Conservation (phyloP, 92 coral and sea anemone species). For the Phymanthus crucifer region DNA sequence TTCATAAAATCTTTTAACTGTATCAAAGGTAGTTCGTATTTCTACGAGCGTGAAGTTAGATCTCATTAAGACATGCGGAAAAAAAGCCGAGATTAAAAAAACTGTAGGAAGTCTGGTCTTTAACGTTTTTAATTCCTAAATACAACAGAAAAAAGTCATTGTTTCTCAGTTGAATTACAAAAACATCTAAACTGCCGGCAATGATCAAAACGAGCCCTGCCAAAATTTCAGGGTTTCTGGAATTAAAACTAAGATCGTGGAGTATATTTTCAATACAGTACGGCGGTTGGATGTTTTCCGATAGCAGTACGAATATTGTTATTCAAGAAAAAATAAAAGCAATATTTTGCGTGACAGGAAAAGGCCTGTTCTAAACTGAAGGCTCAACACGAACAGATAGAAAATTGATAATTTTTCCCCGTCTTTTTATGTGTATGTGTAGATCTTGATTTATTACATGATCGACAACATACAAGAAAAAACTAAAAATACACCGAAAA, state of each 20-base stretch:
- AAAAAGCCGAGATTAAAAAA: no score
- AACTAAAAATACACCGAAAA: background rate
- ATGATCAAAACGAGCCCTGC: no score
- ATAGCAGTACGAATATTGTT: background rate
- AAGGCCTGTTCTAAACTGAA: background rate
- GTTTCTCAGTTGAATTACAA: no score
- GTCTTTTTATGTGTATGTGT: background rate
- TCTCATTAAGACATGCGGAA: no score
- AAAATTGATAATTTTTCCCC: background rate
- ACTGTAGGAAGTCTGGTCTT: no score
- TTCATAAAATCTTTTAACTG: no score
- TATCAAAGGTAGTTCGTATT: no score
- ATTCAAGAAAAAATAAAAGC: background rate
- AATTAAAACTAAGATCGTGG: background rate
- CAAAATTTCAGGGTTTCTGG: background rate
- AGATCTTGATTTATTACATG: background rate
- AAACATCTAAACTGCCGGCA: no score
- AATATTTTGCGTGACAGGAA: background rate
- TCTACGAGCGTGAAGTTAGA: no score
- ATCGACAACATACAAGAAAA: background rate
- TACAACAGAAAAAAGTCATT: no score
- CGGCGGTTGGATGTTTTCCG: background rate
- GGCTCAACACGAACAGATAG: background rate
- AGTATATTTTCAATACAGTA: background rate
- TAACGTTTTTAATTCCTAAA: no score